phyloP scores from a whole-genome alignment of 2,888 invertebrate species.

The Himalopsyche japonica region DNA sequence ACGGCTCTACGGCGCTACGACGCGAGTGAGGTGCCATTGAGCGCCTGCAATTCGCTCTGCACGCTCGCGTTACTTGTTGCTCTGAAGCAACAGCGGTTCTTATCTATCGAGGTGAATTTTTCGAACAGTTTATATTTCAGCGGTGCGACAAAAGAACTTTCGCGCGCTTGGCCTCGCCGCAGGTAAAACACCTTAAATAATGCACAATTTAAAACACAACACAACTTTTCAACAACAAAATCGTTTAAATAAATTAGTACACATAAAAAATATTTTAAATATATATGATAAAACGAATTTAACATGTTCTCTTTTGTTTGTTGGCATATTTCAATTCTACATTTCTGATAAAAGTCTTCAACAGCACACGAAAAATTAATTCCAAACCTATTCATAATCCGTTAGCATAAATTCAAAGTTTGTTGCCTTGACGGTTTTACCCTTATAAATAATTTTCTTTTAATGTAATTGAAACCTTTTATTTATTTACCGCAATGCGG shows the following conservation, averaged over 20 bases:
- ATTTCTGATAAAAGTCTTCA: too few relatives aligned
- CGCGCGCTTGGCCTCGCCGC: neutral
- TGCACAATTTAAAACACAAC: too few relatives aligned
- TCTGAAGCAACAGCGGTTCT: neutral
- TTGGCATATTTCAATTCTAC: too few relatives aligned
- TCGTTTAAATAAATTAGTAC: neutral
- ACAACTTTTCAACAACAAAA: too few relatives aligned
- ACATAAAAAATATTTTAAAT: neutral
- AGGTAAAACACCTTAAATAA: neutral
- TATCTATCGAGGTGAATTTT: neutral
- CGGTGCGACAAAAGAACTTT: neutral
- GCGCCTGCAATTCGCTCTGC: neutral
- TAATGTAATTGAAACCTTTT: neutral
- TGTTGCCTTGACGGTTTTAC: neutral
- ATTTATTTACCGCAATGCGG: neutral
- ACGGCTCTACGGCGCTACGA: neutral
- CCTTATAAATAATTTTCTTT: neutral
- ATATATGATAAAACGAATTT: neutral
- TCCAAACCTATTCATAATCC: too few relatives aligned
- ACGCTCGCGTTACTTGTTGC: conserved; percentile 5
- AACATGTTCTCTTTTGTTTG: neutral
- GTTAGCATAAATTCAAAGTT: too few relatives aligned
- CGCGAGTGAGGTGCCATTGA: neutral
- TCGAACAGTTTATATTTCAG: neutral
- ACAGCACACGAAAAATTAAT: too few relatives aligned